phyloP scores from a whole-genome alignment of 1,140 invertebrate species.

The Scaptomyza hsui region DNA sequence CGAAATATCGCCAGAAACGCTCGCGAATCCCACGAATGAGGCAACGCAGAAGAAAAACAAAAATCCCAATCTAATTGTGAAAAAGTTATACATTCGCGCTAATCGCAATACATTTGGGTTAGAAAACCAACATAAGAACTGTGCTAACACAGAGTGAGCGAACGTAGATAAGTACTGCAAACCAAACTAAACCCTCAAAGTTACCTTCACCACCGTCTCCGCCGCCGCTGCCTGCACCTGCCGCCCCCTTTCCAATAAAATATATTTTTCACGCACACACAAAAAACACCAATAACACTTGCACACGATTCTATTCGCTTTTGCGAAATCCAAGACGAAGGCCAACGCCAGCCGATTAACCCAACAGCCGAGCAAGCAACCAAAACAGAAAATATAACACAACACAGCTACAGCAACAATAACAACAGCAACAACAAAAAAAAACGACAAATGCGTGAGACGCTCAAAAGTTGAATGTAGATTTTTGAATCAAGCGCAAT shows the following conservation, averaged over 20 bases:
- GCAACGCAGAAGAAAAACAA: conserved; percentile 62
- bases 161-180: conserved; percentile 24
- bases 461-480: conserved; percentile 50
- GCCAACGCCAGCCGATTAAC: conserved; percentile 59
- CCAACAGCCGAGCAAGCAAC: conserved; percentile 34
- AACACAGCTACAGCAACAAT: conserved; percentile 1
- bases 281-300: conserved; percentile 45
- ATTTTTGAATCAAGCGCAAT: conserved; percentile 34
- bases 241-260: conserved; percentile 34
- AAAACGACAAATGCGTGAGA: conserved; percentile 54
- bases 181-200: conserved; percentile 18
- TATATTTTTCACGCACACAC: conserved; percentile 44
- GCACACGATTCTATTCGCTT: conserved; percentile 55
- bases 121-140: conserved; percentile 21
- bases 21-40: conserved; percentile 36
- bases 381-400: conserved; percentile 37
- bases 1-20: conserved; percentile 20
- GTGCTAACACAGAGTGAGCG: conserved; percentile 1
- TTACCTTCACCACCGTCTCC: conserved; percentile 42
- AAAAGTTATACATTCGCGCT: conserved; percentile 70
- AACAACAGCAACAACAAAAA: conserved; percentile 6
- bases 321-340: conserved; percentile 76
- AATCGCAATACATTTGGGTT: conserved; percentile 16
- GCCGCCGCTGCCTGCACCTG: conserved; percentile 23
- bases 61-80: conserved; percentile 50